These are phyloP conservation scores for Tanytarsus gracilentus DNA, from an alignment of 2,888 invertebrate species.

Conservation along the genomic window DNA sequence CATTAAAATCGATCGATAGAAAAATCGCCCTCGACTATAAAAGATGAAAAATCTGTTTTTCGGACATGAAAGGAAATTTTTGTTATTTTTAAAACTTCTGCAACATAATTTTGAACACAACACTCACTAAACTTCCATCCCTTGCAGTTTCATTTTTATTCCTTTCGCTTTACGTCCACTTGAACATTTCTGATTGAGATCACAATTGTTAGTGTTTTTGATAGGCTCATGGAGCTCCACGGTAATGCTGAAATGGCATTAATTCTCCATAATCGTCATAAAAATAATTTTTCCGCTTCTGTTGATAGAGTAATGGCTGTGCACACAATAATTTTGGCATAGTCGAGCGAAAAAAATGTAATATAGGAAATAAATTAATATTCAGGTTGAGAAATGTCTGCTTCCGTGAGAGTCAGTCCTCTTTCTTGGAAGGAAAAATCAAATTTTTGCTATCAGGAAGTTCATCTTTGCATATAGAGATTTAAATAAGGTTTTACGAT, in stretches of 20 bases:
- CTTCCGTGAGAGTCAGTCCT: slow-evolving; percentile 4
- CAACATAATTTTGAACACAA: not conserved
- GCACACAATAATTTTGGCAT: not conserved
- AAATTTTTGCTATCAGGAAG: not conserved
- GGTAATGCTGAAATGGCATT: slow-evolving; percentile 7
- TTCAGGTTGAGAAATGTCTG: slow-evolving; percentile 21
- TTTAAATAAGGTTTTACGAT: too few relatives aligned
- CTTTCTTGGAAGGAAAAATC: not conserved
- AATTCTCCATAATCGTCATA: slow-evolving; percentile 8
- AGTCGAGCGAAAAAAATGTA: not conserved
- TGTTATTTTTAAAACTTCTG: too few relatives aligned
- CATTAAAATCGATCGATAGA: too few relatives aligned
- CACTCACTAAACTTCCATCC: not conserved
- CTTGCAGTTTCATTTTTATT: not conserved
- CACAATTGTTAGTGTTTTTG: slow-evolving; percentile 10
- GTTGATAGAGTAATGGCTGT: not conserved
- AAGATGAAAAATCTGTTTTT: too few relatives aligned
- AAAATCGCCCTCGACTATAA: too few relatives aligned
- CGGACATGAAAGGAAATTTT: too few relatives aligned
- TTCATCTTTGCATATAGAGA: too few relatives aligned
- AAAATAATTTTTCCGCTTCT: slow-evolving; percentile 5
- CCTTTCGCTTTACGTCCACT: not conserved
- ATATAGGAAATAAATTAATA: slow-evolving; percentile 13
- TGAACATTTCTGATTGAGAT: slow-evolving; percentile 7
- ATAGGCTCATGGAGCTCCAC: not conserved